phyloP scores from a whole-genome alignment of 1,140 invertebrate genomes.

The Mizuhopecten yessoensis region DNA sequence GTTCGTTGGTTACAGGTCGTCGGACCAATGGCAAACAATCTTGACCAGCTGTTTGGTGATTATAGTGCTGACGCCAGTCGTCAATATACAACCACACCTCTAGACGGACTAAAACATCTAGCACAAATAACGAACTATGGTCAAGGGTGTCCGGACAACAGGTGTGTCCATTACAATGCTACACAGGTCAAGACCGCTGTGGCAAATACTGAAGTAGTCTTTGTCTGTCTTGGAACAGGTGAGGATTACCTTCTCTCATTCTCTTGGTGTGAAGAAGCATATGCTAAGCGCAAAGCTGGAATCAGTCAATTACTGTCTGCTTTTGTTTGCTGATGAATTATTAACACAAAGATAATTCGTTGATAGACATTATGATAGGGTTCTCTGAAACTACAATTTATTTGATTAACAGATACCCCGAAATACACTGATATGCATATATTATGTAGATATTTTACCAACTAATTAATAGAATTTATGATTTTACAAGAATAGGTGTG shows the following conservation, averaged over 20 bases:
- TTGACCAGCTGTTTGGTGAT: slow-evolving; percentile 69
- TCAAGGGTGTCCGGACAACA: slow-evolving; percentile 68
- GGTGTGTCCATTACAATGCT: slow-evolving; percentile 69
- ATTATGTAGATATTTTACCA: no score
- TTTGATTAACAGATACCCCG: no score
- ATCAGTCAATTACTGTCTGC: no score
- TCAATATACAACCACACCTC: slow-evolving; percentile 66
- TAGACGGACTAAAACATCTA: slow-evolving; percentile 62
- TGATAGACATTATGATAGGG: no score
- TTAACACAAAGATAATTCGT: no score
- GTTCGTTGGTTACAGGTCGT: slow-evolving; percentile 70
- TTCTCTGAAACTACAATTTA: no score
- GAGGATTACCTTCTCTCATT: neutral
- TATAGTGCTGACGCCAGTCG: slow-evolving; percentile 67
- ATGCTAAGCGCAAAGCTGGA: no score
- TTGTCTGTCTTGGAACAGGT: slow-evolving; percentile 80
- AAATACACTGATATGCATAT: no score
- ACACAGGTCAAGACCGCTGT: slow-evolving; percentile 64
- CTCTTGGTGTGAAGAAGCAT: no score
- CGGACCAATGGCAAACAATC: slow-evolving; percentile 78
- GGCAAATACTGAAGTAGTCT: slow-evolving; percentile 63
- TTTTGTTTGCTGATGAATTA: no score
- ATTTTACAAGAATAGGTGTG: no score
- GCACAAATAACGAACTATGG: slow-evolving; percentile 59
- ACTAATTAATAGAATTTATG: no score